Evolutionary conservation across 2,888 invertebrate species (phyloP).

Genomic region (Neoascia interrupta): DNA sequence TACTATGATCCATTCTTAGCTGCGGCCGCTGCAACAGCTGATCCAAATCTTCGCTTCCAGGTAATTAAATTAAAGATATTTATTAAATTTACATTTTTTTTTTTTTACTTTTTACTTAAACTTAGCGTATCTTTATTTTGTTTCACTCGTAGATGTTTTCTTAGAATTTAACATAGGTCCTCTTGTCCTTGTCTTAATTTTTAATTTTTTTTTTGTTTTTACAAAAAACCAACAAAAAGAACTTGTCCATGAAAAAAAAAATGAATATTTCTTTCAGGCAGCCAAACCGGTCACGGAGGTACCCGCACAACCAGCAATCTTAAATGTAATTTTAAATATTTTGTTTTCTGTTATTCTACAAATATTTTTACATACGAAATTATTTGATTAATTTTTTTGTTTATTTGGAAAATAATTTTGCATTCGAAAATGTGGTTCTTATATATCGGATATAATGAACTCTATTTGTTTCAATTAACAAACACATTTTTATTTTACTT

Average conservation of each 20-base stretch:
- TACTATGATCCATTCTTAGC: constrained; percentile 98
- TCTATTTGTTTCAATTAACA: neutral
- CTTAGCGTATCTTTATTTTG: constrained; percentile 50
- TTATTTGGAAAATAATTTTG: too few relatives aligned
- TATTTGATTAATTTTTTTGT: constrained; percentile 16
- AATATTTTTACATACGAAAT: constrained; percentile 62
- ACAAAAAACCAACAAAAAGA: constrained; percentile 31
- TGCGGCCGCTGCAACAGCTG: constrained; percentile 89
- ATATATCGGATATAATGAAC: constrained; percentile 52
- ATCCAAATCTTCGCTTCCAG: constrained; percentile 95
- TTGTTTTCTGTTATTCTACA: constrained; percentile 68
- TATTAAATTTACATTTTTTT: constrained; percentile 1
- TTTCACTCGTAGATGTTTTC: constrained; percentile 38
- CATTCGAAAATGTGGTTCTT: constrained; percentile 60
- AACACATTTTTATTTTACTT: neutral
- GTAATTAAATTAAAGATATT: constrained; percentile 80
- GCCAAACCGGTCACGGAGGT: constrained; percentile 86
- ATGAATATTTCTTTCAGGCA: constrained; percentile 83
- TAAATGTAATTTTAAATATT: constrained; percentile 78
- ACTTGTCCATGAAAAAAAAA: constrained; percentile 57
- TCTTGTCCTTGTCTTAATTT: constrained; percentile 47
- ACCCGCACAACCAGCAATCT: constrained; percentile 81
- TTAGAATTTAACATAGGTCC: constrained; percentile 35
- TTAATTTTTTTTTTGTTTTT: constrained; percentile 54
- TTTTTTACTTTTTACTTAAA: constrained; percentile 6